These are phyloP conservation scores for Brenthis hecate DNA, from an alignment of 2,888 invertebrate genomes.

Conservation along the genomic window DNA sequence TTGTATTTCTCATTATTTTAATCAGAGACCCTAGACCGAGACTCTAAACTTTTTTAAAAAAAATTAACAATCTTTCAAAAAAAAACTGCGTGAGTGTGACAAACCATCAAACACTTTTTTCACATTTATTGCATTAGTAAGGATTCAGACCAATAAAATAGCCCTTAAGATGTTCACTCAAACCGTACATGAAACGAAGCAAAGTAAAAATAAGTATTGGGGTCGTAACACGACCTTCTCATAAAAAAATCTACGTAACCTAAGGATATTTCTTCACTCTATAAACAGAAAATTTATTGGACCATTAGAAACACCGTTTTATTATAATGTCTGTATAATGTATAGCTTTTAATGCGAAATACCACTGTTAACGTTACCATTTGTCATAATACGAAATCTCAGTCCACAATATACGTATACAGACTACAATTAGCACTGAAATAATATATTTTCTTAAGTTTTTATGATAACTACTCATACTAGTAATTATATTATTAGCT, in stretches of 20 bases:
- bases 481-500: too few relatives aligned
- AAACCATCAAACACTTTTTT: too few relatives aligned
- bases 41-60: too few relatives aligned
- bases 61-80: too few relatives aligned
- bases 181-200: conserved; percentile 26
- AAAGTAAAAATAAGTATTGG: conserved; percentile 33
- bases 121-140: too few relatives aligned
- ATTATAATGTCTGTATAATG: conserved; percentile 24
- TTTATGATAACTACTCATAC: too few relatives aligned
- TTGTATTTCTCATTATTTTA: too few relatives aligned
- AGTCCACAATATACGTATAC: conserved; percentile 31
- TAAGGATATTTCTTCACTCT: conserved; percentile 38
- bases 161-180: conserved; percentile 18
- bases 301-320: conserved; percentile 36
- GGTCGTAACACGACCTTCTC: conserved; percentile 37
- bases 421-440: too few relatives aligned
- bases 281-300: conserved; percentile 38
- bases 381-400: conserved; percentile 47
- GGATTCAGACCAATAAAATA: conserved; percentile 10
- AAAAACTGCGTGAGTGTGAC: too few relatives aligned
- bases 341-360: conserved; percentile 31
- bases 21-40: too few relatives aligned
- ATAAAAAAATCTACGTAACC: conserved; percentile 36
- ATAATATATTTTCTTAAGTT: too few relatives aligned
- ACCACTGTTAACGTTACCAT: conserved; percentile 24